Percentiles rank a stretch among this genome's conserved stretches.
Evolutionary conservation across 37 sponge, comb jelly and placozoan species (phyloP).

Genomic region (Lycopodina hypogea): DNA sequence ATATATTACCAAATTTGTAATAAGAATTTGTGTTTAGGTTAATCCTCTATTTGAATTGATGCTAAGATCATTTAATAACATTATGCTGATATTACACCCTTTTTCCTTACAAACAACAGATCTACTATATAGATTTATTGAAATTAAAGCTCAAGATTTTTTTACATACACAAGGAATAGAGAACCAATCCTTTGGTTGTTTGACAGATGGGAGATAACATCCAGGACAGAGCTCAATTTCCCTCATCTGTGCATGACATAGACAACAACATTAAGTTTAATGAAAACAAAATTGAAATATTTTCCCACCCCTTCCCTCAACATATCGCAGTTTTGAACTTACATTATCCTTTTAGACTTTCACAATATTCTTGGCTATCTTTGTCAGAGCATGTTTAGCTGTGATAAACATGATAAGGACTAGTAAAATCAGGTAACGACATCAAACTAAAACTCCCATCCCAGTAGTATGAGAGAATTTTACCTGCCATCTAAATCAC

Average conservation of each 20-base stretch:
- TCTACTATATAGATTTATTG: background rate
- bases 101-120: too few species aligned
- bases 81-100: too few species aligned
- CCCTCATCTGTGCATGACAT: conserved; percentile 65
- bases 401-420: background rate
- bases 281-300: too few species aligned
- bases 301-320: background rate
- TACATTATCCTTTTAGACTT: conserved; percentile 80
- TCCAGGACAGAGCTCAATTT: conserved; percentile 84
- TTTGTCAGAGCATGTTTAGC: conserved; percentile 80
- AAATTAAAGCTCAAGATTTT: background rate
- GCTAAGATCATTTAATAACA: too few species aligned
- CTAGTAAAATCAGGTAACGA: background rate
- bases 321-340: conserved; percentile 22
- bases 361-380: conserved; percentile 82
- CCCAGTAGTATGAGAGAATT: too few species aligned
- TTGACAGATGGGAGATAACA: conserved; percentile 76
- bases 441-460: background rate
- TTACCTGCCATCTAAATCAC: background rate
- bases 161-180: conserved; percentile 77
- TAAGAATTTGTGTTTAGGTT: too few species aligned
- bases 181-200: conserved; percentile 85
- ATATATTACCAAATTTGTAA: too few species aligned
- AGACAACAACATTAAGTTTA: background rate
- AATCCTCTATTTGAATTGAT: too few species aligned